These are phyloP conservation scores for Branchinecta lynchi DNA, from an alignment of 1,140 invertebrate species.

Conservation along the genomic window DNA sequence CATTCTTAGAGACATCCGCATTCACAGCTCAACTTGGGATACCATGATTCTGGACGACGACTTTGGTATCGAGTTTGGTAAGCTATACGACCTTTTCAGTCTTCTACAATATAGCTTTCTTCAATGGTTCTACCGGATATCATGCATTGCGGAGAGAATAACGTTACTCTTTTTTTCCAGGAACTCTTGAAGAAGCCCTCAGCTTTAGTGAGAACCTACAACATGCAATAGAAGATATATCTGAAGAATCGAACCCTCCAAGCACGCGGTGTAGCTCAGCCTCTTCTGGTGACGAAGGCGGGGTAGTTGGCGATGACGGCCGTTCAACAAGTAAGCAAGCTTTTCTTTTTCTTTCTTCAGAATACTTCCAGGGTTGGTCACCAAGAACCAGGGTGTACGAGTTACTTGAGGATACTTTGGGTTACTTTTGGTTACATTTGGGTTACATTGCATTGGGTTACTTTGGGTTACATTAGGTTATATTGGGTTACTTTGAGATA, in stretches of 20 bases:
- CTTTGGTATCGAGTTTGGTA: not conserved
- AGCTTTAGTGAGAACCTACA: slow-evolving; percentile 3
- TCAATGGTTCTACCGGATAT: not conserved
- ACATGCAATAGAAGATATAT: not conserved
- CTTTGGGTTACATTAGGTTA: too few species aligned
- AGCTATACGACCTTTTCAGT: not conserved
- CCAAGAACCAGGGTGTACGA: too few species aligned
- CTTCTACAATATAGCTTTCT: too few species aligned
- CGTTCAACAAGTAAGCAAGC: not conserved
- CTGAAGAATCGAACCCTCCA: not conserved
- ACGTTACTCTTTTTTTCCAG: not conserved
- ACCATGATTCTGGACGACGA: not conserved
- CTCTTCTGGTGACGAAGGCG: not conserved
- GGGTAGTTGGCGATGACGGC: not conserved
- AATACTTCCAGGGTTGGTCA: too few species aligned
- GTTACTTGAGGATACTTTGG: too few species aligned
- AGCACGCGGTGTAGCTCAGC: not conserved
- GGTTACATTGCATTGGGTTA: too few species aligned
- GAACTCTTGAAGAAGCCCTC: not conserved
- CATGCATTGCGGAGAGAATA: not conserved
- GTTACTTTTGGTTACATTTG: too few species aligned
- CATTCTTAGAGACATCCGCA: too few species aligned
- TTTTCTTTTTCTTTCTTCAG: not conserved
- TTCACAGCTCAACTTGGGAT: not conserved
- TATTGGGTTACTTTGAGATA: too few species aligned